phyloP scores from a whole-genome alignment of 2,113 vertebrate genomes.

The Machaerirhynchus nigripectus region DNA sequence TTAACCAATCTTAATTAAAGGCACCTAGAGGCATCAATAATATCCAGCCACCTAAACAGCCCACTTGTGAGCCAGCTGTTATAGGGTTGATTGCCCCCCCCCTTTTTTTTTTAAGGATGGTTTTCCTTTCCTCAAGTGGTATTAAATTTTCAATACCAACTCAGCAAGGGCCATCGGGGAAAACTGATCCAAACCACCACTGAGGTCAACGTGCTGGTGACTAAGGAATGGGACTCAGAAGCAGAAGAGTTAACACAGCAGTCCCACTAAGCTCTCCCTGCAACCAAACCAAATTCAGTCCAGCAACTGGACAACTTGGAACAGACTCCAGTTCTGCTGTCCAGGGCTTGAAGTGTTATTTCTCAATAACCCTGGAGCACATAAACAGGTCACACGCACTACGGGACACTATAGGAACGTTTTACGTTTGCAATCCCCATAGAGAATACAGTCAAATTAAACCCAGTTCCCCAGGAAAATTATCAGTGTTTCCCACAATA shows the following conservation, averaged over 20 bases:
- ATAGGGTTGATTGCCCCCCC: rapidly evolving
- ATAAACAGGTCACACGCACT: neutral
- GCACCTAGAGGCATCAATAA: neutral
- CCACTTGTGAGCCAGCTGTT: neutral
- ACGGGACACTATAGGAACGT: rapidly evolving
- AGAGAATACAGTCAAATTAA: neutral
- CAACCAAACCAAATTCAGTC: neutral
- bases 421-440: neutral
- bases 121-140: neutral
- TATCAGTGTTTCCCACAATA: neutral
- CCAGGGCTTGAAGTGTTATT: slow-evolving; percentile 1
- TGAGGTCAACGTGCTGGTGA: neutral
- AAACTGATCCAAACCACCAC: neutral
- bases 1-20: neutral
- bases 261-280: neutral
- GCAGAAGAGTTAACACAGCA: neutral
- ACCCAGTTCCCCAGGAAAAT: neutral
- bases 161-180: neutral
- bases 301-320: neutral
- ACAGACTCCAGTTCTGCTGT: neutral
- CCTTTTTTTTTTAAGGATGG: neutral
- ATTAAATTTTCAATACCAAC: neutral
- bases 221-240: neutral
- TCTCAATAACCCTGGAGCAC: neutral
- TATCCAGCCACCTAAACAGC: neutral